Percentiles rank a stretch among this genome's conserved stretches.
Evolutionary conservation across 1,140 invertebrate genomes (phyloP).

Genomic region (Maconellicoccus hirsutus): DNA sequence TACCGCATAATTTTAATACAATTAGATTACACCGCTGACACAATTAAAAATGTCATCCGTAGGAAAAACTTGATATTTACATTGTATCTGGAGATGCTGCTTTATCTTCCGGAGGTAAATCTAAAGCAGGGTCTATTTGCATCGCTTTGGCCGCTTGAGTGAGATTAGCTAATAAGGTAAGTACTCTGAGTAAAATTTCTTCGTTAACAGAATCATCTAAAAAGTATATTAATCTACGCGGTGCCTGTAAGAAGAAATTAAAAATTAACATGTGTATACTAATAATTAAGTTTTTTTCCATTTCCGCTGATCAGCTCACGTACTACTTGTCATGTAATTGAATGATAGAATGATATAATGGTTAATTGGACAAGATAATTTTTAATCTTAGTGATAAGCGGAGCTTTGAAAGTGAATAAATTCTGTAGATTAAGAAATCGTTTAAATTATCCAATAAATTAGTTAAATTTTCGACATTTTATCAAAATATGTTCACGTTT

Average conservation of each 20-base stretch:
- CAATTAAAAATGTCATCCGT: too few species aligned
- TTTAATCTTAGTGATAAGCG: too few species aligned
- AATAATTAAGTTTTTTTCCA: too few species aligned
- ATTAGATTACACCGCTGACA: neutral
- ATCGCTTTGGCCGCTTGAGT: constrained; percentile 36
- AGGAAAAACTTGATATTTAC: constrained; percentile 31
- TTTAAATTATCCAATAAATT: too few species aligned
- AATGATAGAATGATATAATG: too few species aligned
- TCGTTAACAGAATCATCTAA: constrained; percentile 38
- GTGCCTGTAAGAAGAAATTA: constrained; percentile 37
- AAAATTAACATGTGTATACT: neutral
- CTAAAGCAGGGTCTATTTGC: constrained; percentile 37
- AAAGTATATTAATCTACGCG: constrained; percentile 39
- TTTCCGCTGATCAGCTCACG: too few species aligned
- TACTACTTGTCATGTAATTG: too few species aligned
- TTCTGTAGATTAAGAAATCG: too few species aligned
- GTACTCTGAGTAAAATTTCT: constrained; percentile 41
- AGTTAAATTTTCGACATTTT: too few species aligned
- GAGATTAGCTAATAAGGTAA: constrained; percentile 44
- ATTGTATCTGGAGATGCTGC: constrained; percentile 48
- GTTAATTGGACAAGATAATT: too few species aligned
- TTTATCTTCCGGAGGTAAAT: constrained; percentile 43
- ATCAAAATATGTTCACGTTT: too few species aligned
- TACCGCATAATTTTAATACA: neutral
- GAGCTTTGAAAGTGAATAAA: too few species aligned